Conservation (phyloP, 2,888 invertebrate genomes). For the Phragmatobia fuliginosa region DNA sequence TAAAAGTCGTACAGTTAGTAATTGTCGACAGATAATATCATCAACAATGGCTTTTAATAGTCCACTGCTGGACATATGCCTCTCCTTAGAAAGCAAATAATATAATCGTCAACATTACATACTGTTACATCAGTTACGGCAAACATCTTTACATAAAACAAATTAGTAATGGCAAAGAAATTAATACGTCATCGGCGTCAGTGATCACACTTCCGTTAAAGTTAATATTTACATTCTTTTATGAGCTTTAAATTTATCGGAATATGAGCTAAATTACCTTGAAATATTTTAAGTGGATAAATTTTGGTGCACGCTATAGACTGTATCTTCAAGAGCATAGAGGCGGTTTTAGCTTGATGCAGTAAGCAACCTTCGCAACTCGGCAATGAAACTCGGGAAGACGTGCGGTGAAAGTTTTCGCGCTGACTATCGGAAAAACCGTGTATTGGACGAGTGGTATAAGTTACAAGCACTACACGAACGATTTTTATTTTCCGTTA, state of each 20-base stretch:
- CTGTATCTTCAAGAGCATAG: slow-evolving; percentile 18
- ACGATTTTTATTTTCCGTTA: too few species aligned
- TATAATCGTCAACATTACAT: neutral
- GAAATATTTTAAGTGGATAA: slow-evolving; percentile 21
- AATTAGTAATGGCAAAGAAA: neutral
- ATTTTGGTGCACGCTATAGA: slow-evolving; percentile 6
- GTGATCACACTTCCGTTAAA: neutral
- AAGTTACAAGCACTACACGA: slow-evolving; percentile 29
- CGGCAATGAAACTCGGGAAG: slow-evolving; percentile 57
- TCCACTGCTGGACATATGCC: too few species aligned
- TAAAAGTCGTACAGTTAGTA: neutral
- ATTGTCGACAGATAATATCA: neutral
- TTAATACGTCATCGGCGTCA: neutral
- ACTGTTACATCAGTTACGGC: neutral
- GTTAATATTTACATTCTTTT: neutral
- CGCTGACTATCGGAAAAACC: slow-evolving; percentile 60
- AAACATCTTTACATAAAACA: neutral
- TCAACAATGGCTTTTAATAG: too few species aligned
- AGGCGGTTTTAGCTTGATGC: slow-evolving; percentile 28
- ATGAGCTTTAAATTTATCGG: neutral
- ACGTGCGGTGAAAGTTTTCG: slow-evolving; percentile 62
- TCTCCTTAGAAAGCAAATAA: too few species aligned
- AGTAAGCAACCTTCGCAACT: slow-evolving; percentile 16
- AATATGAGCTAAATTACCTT: slow-evolving; percentile 27
- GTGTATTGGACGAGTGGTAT: slow-evolving; percentile 47